Percentiles rank a stretch among this genome's conserved stretches.
phyloP scores from a whole-genome alignment of 2,113 vertebrate genomes.

The Xyrauchen texanus region DNA sequence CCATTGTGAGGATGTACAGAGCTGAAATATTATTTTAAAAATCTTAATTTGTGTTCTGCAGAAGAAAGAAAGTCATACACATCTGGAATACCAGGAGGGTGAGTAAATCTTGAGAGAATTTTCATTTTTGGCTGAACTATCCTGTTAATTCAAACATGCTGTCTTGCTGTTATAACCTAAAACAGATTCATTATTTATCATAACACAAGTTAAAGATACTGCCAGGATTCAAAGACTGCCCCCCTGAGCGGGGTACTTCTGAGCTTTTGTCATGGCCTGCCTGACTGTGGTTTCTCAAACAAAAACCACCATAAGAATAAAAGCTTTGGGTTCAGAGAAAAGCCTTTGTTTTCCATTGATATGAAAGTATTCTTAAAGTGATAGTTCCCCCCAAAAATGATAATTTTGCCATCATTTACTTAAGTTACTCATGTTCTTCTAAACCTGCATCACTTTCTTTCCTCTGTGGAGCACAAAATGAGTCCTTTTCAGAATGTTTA shows the following conservation, averaged over 20 bases:
- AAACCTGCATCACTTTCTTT: no score
- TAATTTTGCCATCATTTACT: neutral
- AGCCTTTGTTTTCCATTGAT: slow-evolving; percentile 4
- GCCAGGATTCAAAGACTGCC: neutral
- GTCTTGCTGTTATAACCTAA: neutral
- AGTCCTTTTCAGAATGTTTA: no score
- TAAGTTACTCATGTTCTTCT: neutral
- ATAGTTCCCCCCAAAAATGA: neutral
- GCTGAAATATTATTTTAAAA: no score
- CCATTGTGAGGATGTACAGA: no score
- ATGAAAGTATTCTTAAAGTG: neutral
- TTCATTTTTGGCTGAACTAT: no score
- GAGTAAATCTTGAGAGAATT: no score
- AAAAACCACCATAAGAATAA: neutral
- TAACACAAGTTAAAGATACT: neutral
- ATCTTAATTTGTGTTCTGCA: no score
- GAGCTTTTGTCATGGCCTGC: neutral
- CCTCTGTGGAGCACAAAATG: no score
- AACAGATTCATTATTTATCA: neutral
- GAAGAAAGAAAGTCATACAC: no score
- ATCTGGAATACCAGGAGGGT: no score
- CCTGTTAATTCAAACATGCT: neutral
- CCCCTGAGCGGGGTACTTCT: neutral
- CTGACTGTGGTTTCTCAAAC: slow-evolving; percentile 6
- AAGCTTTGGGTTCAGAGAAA: neutral